phyloP scores from a whole-genome alignment of 1,140 invertebrate species.

The Stegodyphus mimosarum region DNA sequence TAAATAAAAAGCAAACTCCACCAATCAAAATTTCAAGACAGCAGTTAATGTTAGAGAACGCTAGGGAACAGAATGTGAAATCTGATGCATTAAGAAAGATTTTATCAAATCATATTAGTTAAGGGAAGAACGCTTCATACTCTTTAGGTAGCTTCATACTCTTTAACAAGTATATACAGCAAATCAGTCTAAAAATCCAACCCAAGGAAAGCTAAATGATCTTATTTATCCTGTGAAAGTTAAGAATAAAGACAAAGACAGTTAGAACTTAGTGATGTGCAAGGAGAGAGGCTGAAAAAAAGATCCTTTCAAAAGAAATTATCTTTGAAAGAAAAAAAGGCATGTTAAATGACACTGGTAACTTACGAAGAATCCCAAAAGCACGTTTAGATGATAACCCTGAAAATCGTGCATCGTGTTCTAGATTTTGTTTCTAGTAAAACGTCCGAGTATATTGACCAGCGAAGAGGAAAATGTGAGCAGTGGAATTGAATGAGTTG shows the following conservation, averaged over 20 bases:
- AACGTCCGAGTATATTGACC: slow-evolving; percentile 47
- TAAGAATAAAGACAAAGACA: background rate
- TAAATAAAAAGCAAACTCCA: too few relatives aligned
- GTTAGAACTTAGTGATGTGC: background rate
- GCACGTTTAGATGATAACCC: slow-evolving; percentile 54
- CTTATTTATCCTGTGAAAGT: too few relatives aligned
- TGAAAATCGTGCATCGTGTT: slow-evolving; percentile 46
- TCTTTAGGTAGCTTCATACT: too few relatives aligned
- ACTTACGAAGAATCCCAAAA: slow-evolving; percentile 36
- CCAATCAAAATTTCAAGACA: too few relatives aligned
- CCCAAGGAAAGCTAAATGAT: too few relatives aligned
- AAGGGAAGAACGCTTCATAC: too few relatives aligned
- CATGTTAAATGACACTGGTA: slow-evolving; percentile 38
- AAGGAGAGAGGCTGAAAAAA: slow-evolving; percentile 24
- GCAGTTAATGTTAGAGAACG: too few relatives aligned
- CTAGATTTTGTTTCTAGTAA: slow-evolving; percentile 57
- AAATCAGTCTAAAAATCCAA: too few relatives aligned
- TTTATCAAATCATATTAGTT: too few relatives aligned
- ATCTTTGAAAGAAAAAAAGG: slow-evolving; percentile 25
- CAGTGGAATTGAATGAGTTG: background rate
- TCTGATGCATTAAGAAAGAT: too few relatives aligned
- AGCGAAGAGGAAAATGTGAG: slow-evolving; percentile 43
- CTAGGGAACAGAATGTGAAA: too few relatives aligned
- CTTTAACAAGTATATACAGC: too few relatives aligned
- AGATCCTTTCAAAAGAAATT: slow-evolving; percentile 37